Conservation (phyloP, 2,888 invertebrate genomes). For the Tyria jacobaeae region DNA sequence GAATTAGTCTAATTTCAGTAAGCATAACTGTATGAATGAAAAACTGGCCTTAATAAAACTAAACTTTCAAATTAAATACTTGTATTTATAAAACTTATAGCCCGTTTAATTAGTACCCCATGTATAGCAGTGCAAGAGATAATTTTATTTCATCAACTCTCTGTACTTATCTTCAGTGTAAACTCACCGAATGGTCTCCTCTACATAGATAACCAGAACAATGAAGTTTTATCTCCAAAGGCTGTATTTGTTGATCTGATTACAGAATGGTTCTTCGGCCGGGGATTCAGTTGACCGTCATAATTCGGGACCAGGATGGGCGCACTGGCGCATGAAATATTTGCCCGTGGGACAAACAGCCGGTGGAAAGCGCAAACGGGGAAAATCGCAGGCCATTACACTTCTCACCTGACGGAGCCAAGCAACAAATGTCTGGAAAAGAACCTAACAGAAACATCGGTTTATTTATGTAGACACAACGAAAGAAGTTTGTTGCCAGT, state of each 20-base stretch:
- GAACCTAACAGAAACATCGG: conserved; percentile 49
- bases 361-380: conserved; percentile 73
- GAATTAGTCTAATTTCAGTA: neutral
- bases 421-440: conserved; percentile 47
- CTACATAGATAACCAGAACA: conserved; percentile 53
- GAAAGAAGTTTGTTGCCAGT: conserved; percentile 1
- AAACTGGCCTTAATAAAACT: no score
- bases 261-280: conserved; percentile 64
- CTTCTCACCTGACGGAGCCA: conserved; percentile 73
- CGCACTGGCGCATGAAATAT: conserved; percentile 85
- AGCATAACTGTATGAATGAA: no score
- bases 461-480: conserved; percentile 25
- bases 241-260: conserved; percentile 83
- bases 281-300: conserved; percentile 84
- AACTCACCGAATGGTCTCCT: conserved; percentile 12
- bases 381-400: conserved; percentile 78
- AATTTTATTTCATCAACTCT: conserved; percentile 16
- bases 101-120: neutral
- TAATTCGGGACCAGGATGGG: conserved; percentile 80
- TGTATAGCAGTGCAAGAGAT: neutral
- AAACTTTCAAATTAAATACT: no score
- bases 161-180: conserved; percentile 7
- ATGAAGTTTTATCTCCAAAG: conserved; percentile 74
- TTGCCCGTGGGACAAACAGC: conserved; percentile 62
- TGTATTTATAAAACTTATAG: neutral